Conservation (phyloP, 1,140 invertebrate genomes). For the Patella vulgata region DNA sequence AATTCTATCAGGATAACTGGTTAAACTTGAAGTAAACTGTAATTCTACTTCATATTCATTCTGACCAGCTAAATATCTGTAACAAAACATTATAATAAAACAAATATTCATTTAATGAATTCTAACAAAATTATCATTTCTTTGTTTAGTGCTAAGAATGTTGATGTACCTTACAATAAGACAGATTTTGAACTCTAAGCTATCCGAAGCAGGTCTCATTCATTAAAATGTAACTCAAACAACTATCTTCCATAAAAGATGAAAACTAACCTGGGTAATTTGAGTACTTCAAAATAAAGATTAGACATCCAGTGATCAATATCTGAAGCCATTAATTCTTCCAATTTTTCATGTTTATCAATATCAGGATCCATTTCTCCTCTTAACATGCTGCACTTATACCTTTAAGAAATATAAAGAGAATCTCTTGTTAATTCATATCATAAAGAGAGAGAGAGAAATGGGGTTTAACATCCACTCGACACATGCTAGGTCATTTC, state of each 20-base stretch:
- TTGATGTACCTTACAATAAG: no score
- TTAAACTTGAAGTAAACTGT: slow-evolving; percentile 55
- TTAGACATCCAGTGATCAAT: slow-evolving; percentile 65
- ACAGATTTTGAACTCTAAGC: no score
- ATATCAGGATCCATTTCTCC: slow-evolving; percentile 58
- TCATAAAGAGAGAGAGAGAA: no score
- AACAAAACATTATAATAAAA: slow-evolving; percentile 5
- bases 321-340: slow-evolving; percentile 57
- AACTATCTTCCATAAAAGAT: no score
- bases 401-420: no score
- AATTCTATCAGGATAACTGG: slow-evolving; percentile 56
- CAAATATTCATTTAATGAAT: neutral
- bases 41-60: slow-evolving; percentile 64
- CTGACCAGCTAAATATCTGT: slow-evolving; percentile 61
- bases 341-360: slow-evolving; percentile 61
- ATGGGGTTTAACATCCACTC: no score
- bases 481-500: no score
- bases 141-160: no score
- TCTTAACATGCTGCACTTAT: slow-evolving; percentile 56
- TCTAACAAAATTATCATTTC: no score
- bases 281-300: slow-evolving; percentile 60
- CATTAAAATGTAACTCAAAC: no score
- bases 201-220: no score
- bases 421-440: no score
- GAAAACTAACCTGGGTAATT: slow-evolving; percentile 54